Base-by-base conservation (phyloP, 64 coral and sea anemone genomes). In the Dendronephthya gigantea region DNA sequence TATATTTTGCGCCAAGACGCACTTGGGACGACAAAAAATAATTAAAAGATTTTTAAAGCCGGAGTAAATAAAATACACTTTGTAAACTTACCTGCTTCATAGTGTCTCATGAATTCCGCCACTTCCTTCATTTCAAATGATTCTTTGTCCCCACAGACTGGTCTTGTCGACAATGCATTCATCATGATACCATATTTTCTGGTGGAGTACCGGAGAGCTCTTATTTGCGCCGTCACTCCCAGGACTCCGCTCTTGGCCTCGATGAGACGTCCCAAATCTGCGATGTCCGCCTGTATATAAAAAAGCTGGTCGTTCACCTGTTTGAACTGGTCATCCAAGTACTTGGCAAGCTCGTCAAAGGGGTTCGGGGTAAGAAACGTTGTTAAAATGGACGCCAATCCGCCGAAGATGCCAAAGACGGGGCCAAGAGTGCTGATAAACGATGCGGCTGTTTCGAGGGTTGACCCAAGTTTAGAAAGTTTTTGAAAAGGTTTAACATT, bases 291-390 rank as follows among this genome's bases (percentile, higher is more conserved):
- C 48, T 89, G 88, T 48, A 89, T 89, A 27, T 84, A 29, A 47
- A 51, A 45, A 51, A 89, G 88, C 39, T 62, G 88, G 13, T 58
- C 41, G 82, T 89, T 83, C 41, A 89, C 59, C 33, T 83, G 81
- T 89, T 89, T 68, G 39, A 89, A 89, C 82, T 89, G 43, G 0
- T 83, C 36, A 51, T 89, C 88, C 79, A 89, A 84, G 68, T 83
- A 89, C 22, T 89, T 69, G 25, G 88, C 82, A 1, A 89, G 49
- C 50, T 39, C 88, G 83, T 89, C 88, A 89, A 89, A 89, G 27
- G 88, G 88, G 51, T 89, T 89, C 83, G 88, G 88, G 68, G 88
- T 89, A 79, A 89, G 81, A 40, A 89, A 89, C 0, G 88, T 89
- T 25, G 88, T 89, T 15, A 43, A 48, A 83, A 89, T 89, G 49